Conservation (phyloP, 2,797 vertebrate genomes). For the Chelonia mydas region DNA sequence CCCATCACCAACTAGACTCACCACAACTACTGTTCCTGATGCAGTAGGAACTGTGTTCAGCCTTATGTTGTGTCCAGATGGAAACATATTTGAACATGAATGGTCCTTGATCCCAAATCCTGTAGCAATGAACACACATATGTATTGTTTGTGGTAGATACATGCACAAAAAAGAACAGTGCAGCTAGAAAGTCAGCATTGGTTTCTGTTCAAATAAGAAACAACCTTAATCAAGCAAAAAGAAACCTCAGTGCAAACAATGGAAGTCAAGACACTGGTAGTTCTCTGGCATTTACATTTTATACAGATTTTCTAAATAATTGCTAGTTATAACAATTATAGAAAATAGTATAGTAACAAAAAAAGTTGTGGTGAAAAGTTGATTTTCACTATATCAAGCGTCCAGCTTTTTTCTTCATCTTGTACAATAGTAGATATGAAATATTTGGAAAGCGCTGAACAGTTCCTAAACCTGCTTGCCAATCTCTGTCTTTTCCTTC, state of each 20-base stretch:
- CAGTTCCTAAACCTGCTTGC: not conserved
- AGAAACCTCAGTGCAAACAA: not conserved
- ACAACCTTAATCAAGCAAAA: not conserved
- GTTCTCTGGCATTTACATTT: not conserved
- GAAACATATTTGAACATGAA: not conserved
- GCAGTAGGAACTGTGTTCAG: not conserved
- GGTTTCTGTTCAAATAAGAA: not conserved
- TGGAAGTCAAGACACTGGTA: not conserved
- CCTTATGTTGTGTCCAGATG: not conserved
- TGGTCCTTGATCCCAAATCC: not conserved
- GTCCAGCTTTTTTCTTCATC: not conserved
- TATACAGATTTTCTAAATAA: not conserved
- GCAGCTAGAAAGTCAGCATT: not conserved
- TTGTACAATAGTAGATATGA: not conserved
- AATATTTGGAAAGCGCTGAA: not conserved
- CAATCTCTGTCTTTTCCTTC: not conserved
- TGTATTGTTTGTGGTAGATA: not conserved
- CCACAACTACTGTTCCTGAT: not conserved
- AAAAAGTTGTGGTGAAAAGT: not conserved
- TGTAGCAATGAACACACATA: not conserved
- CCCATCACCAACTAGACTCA: not conserved
- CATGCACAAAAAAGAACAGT: not conserved
- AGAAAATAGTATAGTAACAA: not conserved
- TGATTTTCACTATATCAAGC: not conserved
- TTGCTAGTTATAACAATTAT: not conserved